A percentile compares a stretch with the other conserved stretches of the same genome.
phyloP scores from a whole-genome alignment of 2,797 vertebrate genomes.

The Danio albolineatus region DNA sequence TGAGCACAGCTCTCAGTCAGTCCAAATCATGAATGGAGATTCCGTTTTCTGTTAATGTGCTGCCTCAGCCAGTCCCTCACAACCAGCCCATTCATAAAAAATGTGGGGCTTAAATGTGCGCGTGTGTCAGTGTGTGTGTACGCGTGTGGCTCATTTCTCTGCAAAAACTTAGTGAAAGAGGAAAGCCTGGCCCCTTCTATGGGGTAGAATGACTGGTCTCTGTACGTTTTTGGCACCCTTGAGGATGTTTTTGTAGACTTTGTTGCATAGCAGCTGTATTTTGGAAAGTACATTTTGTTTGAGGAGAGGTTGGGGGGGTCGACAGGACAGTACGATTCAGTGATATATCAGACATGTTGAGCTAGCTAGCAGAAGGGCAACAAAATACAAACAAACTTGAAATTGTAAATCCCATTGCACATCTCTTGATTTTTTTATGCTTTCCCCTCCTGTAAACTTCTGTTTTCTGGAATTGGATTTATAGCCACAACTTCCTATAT shows the following conservation, averaged over 20 bases:
- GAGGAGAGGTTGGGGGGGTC: conserved; percentile 24
- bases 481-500: conserved; percentile 79
- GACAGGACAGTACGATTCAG: conserved; percentile 35
- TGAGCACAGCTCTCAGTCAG: conserved; percentile 37
- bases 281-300: conserved; percentile 80
- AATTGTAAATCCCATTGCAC: conserved; percentile 59
- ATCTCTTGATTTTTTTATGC: conserved; percentile 24
- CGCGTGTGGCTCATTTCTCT: conserved; percentile 58
- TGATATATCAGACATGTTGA: conserved; percentile 37
- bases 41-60: conserved; percentile 74
- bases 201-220: conserved; percentile 60
- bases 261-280: conserved; percentile 85
- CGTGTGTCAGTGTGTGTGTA: conserved; percentile 62
- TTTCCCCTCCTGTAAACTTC: background rate
- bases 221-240: conserved; percentile 73
- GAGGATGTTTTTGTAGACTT: conserved; percentile 77
- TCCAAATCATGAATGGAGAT: conserved; percentile 77
- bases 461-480: conserved; percentile 67
- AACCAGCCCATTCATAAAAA: conserved; percentile 86
- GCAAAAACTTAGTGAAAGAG: conserved; percentile 52
- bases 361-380: conserved; percentile 48
- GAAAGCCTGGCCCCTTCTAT: conserved; percentile 55
- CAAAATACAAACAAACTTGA: conserved; percentile 55
- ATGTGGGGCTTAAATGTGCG: conserved; percentile 64
- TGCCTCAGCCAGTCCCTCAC: conserved; percentile 82